Conservation (phyloP, 2,888 invertebrate species). For the Ichneumoninae sp. region DNA sequence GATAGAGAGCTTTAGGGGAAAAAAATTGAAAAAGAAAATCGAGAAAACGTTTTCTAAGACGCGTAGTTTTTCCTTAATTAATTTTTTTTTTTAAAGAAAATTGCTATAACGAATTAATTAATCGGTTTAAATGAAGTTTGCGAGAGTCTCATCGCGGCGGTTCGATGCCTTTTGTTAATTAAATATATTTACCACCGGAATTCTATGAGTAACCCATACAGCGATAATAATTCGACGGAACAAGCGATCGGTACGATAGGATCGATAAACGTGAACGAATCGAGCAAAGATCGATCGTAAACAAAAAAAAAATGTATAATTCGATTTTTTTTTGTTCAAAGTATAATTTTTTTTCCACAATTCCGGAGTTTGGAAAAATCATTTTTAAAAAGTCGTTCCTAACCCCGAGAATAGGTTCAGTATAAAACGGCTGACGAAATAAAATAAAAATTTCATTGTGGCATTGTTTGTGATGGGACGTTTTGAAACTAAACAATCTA, state of each 20-base stretch:
- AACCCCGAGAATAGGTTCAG: neutral
- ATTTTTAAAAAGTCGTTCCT: neutral
- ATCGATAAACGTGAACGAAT: constrained; percentile 59
- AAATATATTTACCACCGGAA: constrained; percentile 43
- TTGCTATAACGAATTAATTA: neutral
- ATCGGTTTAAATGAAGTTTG: neutral
- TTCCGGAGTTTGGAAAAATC: neutral
- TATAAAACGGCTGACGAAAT: neutral
- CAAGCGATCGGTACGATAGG: constrained; percentile 50
- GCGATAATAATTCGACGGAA: constrained; percentile 29
- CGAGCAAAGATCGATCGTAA: constrained; percentile 49
- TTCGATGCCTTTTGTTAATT: neutral
- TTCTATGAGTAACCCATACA: constrained; percentile 30
- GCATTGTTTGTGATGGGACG: constrained; percentile 42
- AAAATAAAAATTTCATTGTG: constrained; percentile 3
- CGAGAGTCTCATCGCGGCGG: neutral
- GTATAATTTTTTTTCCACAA: neutral
- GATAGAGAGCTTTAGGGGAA: neutral
- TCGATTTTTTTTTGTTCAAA: neutral
- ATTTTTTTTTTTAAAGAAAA: neutral
- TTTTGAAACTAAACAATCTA: constrained; percentile 38
- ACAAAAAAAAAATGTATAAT: constrained; percentile 26
- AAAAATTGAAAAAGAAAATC: neutral
- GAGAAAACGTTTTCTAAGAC: neutral
- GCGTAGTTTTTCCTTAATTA: neutral